Conservation (phyloP, 2,113 vertebrate genomes). For the Halichoerus grypus region DNA sequence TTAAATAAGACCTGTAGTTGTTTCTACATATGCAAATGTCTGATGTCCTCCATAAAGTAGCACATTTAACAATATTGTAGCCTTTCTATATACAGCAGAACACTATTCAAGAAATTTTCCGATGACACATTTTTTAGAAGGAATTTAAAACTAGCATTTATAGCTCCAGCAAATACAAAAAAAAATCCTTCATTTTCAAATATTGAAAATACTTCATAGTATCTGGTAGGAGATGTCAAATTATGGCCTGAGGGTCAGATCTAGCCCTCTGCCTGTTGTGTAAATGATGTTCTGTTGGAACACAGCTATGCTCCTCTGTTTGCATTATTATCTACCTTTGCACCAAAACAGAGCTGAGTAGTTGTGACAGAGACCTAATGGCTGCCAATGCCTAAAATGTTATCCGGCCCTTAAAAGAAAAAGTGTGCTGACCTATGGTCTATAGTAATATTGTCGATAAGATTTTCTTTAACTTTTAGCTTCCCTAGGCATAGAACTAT, state of each 20-base stretch:
- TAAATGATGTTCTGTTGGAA: not conserved
- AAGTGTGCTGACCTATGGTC: not conserved
- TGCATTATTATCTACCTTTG: not conserved
- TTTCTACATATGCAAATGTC: constrained; percentile 25
- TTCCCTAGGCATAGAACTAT: not conserved
- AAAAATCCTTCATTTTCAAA: constrained; percentile 22
- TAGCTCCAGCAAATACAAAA: constrained; percentile 9
- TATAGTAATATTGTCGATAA: not conserved
- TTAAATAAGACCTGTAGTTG: constrained; percentile 42
- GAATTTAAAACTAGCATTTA: not conserved
- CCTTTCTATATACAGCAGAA: not conserved
- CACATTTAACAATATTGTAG: not conserved
- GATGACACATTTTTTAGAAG: constrained; percentile 25
- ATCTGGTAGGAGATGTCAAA: not conserved
- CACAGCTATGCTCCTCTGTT: not conserved
- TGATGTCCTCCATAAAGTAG: not conserved
- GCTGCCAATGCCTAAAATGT: not conserved
- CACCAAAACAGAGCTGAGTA: not conserved
- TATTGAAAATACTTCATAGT: not conserved
- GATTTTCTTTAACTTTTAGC: constrained; percentile 8
- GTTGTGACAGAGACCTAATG: not conserved
- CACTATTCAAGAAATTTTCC: not conserved
- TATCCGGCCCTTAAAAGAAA: not conserved
- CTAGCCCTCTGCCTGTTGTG: not conserved
- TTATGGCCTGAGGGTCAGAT: not conserved